Base-by-base conservation (phyloP, 1,140 invertebrate species). In the Drosophila obscura region DNA sequence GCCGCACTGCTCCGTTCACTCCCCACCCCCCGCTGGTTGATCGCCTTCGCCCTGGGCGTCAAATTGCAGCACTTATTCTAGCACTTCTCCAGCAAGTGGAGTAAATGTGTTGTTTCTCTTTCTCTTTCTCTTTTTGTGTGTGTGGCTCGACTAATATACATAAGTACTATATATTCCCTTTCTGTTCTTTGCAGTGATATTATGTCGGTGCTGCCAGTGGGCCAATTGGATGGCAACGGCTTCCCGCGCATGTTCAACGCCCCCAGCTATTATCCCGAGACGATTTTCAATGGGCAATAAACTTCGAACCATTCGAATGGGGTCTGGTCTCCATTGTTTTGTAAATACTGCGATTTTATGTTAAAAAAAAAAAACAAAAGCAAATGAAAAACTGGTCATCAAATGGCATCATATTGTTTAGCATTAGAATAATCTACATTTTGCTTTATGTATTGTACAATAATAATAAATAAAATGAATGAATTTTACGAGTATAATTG, bases 161-260 rank as follows among this genome's bases (percentile, higher is more conserved):
- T 31, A 31, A 8, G 2, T 9, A 31, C 31, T 46, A 15, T 16
- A 28, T 35, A 43, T 46, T 53, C 35, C 35, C 35, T 59, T 71
- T 69, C 9, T 19, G 73, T 71, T 51, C 31, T 31, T 88, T 88
- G 19, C 76, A 92, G 91, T 77, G 91, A 92, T 74, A 79, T 92
- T 28, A 92, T 92, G 87, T 88, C 87, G 26, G 84, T 90, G 26
- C 79, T 92, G 75, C 90, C 91, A 55, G 91, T 92, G 22, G 82
- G 90, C 62, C 91, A 92, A 76, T 60, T 91, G 71, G 91, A 92
- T 76, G 80, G 80, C 3, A 87, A 82, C 63, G 87, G 83, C 44
- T 92, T 91, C 61, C 89, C 90, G 65, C 87, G 91, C 59, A 91
- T 92, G 89, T 92, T 91, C 72, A 92, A 92, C 63, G 89, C 91